Evolutionary conservation across 2,888 invertebrate genomes (phyloP), one percentile per base, ranked within the genome.

Genomic region (Drosophila anomalata): DNA sequence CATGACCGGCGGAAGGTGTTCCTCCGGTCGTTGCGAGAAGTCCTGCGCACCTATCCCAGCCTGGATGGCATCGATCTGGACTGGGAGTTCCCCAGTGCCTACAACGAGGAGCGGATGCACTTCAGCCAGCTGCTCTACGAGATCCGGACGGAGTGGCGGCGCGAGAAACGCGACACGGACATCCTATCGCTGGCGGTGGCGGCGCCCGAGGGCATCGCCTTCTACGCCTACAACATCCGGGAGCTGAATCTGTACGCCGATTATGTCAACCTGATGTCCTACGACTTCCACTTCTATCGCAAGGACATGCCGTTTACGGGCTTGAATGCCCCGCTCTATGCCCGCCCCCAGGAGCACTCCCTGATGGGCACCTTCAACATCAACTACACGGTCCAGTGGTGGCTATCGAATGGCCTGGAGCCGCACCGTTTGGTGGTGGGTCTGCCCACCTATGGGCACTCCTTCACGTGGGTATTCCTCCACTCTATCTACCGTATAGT

Each of bases 251-350:
- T 94, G 93, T 97, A 95, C 89, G 94, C 95, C 0, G 97, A 98
- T 91, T 97, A 94, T 92, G 94, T 97, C 0, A 97, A 97, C 90
- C 89, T 98, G n/a, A 98, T 98, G 98, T 94, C 96, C 0, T 98
- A 98, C 89, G 98, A 98, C 90, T 98, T 94, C 88, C 97, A 98
- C 90, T 95, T 94, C 87, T 98, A 94, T 87, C 93, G 94, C 4
- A 93, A 93, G 89, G 94, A 94, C 70, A 95, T 95, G 1, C 97
- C 97, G 0, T 94, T 97, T 77, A 97, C 97, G 17, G 96, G 96
- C 0, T 92, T 97, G 12, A 98, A 98, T 91, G 94, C 97, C 0
- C 97, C 98, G 0, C 91, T 98, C 3, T 96, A 94, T 89, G 92
- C 94, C 1, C 92, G 94, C 6, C 82, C 92, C 8, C 91, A 92